Conservation (phyloP, 2,797 vertebrate genomes). For the Hafferia zeledoni region DNA sequence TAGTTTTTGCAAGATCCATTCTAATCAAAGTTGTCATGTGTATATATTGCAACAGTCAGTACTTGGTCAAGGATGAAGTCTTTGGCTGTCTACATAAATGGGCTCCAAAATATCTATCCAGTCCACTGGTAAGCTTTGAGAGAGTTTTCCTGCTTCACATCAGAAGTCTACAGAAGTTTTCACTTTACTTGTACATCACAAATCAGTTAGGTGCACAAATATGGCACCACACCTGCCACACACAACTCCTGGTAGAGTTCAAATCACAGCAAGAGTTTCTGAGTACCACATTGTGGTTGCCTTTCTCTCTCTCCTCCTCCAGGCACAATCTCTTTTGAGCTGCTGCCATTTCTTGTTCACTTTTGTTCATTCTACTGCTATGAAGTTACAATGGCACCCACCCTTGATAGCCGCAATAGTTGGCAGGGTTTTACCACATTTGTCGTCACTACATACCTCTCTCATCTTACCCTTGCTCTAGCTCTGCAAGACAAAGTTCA, state of each 20-base stretch:
- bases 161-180: background rate
- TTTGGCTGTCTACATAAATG: background rate
- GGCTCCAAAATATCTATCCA: background rate
- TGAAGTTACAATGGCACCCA: background rate
- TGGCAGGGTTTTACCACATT: background rate
- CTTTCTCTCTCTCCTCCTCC: background rate
- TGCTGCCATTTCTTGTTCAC: background rate
- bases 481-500: background rate
- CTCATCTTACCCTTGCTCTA: background rate
- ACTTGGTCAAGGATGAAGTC: background rate
- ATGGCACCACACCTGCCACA: background rate
- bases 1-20: background rate
- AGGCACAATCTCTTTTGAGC: background rate
- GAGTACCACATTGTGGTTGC: background rate
- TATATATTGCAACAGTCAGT: background rate
- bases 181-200: accelerated
- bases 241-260: background rate
- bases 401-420: accelerated
- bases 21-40: background rate
- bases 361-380: background rate
- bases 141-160: background rate
- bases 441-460: background rate
- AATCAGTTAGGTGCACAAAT: background rate
- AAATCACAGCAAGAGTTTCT: background rate
- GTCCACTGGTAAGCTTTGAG: background rate